Percentiles rank a stretch among this genome's conserved stretches.
phyloP scores from a whole-genome alignment of 1,140 invertebrate genomes.

The Solenopsis invicta region DNA sequence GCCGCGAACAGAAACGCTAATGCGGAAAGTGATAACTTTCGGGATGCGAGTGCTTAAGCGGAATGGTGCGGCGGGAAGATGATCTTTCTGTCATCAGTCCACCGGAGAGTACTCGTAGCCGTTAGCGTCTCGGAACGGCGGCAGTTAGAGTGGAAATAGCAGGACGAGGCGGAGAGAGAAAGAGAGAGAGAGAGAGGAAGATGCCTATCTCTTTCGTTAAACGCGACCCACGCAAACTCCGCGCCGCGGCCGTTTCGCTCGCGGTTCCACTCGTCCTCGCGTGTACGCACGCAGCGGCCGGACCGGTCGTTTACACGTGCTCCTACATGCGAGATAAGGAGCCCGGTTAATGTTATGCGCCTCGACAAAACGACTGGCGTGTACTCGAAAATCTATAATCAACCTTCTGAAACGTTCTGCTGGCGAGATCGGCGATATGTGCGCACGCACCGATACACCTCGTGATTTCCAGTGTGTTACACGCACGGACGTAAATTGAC shows the following conservation, averaged over 20 bases:
- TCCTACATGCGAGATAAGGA: slow-evolving; percentile 15
- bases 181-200: slow-evolving; percentile 17
- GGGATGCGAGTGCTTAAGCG: background rate
- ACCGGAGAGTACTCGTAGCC: slow-evolving; percentile 11
- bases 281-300: background rate
- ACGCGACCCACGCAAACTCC: slow-evolving; percentile 1
- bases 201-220: slow-evolving; percentile 25
- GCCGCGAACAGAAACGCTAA: background rate
- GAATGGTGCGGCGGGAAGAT: background rate
- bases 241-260: background rate
- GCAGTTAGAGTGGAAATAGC: slow-evolving; percentile 52
- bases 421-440: slow-evolving; percentile 7
- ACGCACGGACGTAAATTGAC: background rate
- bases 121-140: background rate
- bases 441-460: background rate
- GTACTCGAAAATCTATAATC: slow-evolving; percentile 46
- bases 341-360: background rate
- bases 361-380: slow-evolving; percentile 28
- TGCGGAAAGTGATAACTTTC: background rate
- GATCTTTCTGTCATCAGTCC: slow-evolving; percentile 40
- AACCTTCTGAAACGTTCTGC: background rate
- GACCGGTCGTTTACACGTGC: slow-evolving; percentile 11
- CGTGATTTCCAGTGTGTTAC: background rate
- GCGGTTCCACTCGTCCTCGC: slow-evolving; percentile 23
- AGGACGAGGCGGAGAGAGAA: background rate